Conservation (phyloP, 2,888 invertebrate species). For the Volucella inflata region DNA sequence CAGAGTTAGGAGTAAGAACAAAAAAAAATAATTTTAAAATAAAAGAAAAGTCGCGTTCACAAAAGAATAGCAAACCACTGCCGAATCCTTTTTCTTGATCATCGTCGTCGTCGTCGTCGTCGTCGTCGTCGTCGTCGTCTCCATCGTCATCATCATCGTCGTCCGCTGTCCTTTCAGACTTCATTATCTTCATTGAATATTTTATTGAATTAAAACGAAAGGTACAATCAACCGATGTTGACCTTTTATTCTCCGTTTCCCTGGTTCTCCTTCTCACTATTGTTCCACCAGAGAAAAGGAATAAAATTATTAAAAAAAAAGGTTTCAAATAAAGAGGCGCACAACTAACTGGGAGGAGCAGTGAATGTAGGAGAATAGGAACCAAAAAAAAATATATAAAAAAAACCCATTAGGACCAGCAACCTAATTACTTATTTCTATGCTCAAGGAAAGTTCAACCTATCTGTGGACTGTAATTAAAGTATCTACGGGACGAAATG, state of each 20-base stretch:
- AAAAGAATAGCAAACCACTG: constrained; percentile 33
- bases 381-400: constrained; percentile 8
- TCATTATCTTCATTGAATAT: constrained; percentile 70
- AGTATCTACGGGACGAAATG: constrained; percentile 53
- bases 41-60: neutral
- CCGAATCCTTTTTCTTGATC: constrained; percentile 46
- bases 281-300: constrained; percentile 38
- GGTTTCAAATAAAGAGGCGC: constrained; percentile 6
- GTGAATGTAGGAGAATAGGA: neutral
- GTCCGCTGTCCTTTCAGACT: constrained; percentile 45
- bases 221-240: constrained; percentile 72
- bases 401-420: constrained; percentile 62
- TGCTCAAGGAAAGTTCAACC: constrained; percentile 20
- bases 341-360: neutral
- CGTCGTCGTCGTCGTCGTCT: too few relatives aligned
- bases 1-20: constrained; percentile 1
- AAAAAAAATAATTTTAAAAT: neutral
- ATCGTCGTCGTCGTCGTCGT: too few relatives aligned
- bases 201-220: constrained; percentile 73
- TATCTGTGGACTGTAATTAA: constrained; percentile 68
- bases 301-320: constrained; percentile 25
- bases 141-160: too few relatives aligned
- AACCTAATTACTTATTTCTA: constrained; percentile 67
- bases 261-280: neutral
- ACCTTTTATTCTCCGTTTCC: constrained; percentile 54